These are phyloP conservation scores for Austrolebias charrua DNA, from an alignment of 2,797 vertebrate genomes.

Conservation along the genomic window DNA sequence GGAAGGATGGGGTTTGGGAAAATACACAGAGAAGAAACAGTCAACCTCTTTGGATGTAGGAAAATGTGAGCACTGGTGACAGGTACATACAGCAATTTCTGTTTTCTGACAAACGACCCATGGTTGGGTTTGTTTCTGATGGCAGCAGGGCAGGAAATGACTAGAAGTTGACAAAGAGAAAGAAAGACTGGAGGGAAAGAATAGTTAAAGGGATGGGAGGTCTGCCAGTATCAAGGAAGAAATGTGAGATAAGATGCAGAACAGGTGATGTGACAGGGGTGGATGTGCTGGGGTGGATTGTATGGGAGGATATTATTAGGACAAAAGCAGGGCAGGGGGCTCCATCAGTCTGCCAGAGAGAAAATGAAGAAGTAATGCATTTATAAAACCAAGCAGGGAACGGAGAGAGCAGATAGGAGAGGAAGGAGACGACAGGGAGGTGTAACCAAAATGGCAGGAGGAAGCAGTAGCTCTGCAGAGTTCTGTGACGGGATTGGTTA, in stretches of 20 bases:
- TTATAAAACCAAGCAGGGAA: constrained; percentile 40
- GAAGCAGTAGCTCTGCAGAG: constrained; percentile 47
- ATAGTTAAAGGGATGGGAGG: constrained; percentile 33
- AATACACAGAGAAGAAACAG: constrained; percentile 17
- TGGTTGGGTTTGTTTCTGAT: constrained; percentile 56
- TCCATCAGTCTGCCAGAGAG: constrained; percentile 43
- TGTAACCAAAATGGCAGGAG: constrained; percentile 70
- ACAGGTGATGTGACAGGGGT: constrained; percentile 31
- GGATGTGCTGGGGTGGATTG: constrained; percentile 17
- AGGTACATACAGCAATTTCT: constrained; percentile 62
- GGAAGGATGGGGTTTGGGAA: not conserved
- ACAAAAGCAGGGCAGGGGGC: constrained; percentile 51
- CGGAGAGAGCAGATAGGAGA: constrained; percentile 29
- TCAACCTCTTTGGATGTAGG: constrained; percentile 39
- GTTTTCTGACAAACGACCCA: constrained; percentile 56
- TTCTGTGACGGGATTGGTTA: constrained; percentile 74
- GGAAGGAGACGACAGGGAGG: constrained; percentile 42
- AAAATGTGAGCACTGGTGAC: constrained; percentile 45
- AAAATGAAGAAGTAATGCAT: constrained; percentile 31
- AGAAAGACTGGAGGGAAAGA: constrained; percentile 26
- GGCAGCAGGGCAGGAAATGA: constrained; percentile 51
- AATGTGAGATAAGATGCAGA: constrained; percentile 44
- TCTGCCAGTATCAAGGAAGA: constrained; percentile 39
- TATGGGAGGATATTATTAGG: constrained; percentile 49
- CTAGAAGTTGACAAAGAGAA: constrained; percentile 43